phyloP scores from a whole-genome alignment of 1,140 invertebrate species.

The Nasonia giraulti region DNA sequence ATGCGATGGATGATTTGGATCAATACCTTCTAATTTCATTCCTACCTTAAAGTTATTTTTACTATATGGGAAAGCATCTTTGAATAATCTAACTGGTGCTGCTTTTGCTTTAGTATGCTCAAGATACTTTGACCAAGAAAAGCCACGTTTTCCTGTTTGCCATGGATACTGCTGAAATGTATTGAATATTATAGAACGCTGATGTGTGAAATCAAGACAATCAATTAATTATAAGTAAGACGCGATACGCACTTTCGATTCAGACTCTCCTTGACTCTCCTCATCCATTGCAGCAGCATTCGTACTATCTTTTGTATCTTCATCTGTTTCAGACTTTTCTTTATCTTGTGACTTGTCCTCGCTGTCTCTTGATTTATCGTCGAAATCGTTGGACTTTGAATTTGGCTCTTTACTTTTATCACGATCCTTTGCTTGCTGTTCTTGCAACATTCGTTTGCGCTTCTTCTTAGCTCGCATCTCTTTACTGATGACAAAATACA shows the following conservation, averaged over 20 bases:
- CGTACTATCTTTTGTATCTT: conserved; percentile 68
- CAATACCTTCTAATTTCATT: conserved; percentile 95
- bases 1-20: conserved; percentile 91
- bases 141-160: conserved; percentile 81
- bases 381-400: conserved; percentile 40
- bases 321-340: conserved; percentile 67
- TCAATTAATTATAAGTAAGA: conserved; percentile 28
- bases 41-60: conserved; percentile 87
- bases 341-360: conserved; percentile 63
- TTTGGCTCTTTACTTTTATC: conserved; percentile 42
- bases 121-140: conserved; percentile 85
- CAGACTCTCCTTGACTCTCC: conserved; percentile 64
- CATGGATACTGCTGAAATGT: conserved; percentile 75
- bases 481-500: conserved; percentile 55
- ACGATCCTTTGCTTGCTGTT: conserved; percentile 58
- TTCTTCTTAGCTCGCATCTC: conserved; percentile 69
- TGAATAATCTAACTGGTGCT: conserved; percentile 86
- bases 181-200: conserved; percentile 17
- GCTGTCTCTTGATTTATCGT: conserved; percentile 51
- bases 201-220: not conserved
- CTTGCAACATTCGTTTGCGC: conserved; percentile 69
- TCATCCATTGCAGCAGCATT: conserved; percentile 63
- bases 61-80: conserved; percentile 82
- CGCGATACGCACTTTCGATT: conserved; percentile 63
- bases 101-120: conserved; percentile 82